Evolutionary conservation across 2,888 invertebrate species (phyloP), one percentile per base, ranked within the genome.

Genomic region (Polia nebulosa): DNA sequence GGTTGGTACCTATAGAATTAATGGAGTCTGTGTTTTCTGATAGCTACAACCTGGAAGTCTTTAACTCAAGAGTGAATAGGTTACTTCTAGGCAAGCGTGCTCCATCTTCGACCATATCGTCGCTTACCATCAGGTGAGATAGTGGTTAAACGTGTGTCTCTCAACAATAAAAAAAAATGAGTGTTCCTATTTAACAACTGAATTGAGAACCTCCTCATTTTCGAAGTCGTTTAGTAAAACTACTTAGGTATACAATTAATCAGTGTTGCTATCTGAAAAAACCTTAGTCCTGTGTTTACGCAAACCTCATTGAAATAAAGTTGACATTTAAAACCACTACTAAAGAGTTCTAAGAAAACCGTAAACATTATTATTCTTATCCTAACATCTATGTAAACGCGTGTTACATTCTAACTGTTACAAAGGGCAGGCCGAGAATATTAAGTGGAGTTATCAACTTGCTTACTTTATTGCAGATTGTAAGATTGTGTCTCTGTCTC

Each of bases 351-450:
- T 78, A 13, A 73, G 82, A 81, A 81, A 55, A 64, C 61, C 63
- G 81, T 69, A 52, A 76, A 52, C 78, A 57, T 81, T 82, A 61
- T 25, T 61, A 84, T 82, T 78, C 82, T 64, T 59, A 75, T 61
- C 76, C 3, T 20, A 20, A 44, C 74, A 58, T 65, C 63, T 73
- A 68, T 70, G 56, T 57, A 20, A 47, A 72, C 69, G 70, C 51
- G 65, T 60, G 79, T 84, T 68, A 81, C 82, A 71, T 82, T 73
- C 64, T 76, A 81, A 78, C 52, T 36, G 59, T 57, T 47, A 22
- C 29, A 58, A 73, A 81, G 69, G 67, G 53, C 73, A 47, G 25
- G 56, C 6, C 3, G n/a, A 27, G 66, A 67, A 77, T 78, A 27
- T 62, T 41, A 66, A 80, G 52, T 65, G 17, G 2, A 20, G 8